Evolutionary conservation across 1,140 invertebrate genomes (phyloP).

Genomic region (Choristoneura fumiferana): DNA sequence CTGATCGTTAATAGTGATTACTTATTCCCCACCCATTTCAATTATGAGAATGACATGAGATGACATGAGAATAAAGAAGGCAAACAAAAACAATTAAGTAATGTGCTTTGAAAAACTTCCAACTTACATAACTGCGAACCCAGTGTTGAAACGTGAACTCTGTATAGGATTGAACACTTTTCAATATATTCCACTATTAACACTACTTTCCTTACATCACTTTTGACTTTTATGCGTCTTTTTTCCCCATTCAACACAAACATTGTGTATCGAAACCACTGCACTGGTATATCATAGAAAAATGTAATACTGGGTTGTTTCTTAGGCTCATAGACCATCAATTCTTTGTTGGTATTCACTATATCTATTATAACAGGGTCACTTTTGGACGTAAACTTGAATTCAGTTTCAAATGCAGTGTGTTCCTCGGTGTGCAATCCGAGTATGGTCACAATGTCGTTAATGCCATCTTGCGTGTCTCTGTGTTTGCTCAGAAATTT

Average conservation of each 20-base stretch:
- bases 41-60: no score
- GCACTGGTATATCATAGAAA: slow-evolving; percentile 26
- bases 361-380: not conserved
- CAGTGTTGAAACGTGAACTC: not conserved
- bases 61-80: no score
- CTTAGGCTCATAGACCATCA: slow-evolving; percentile 36
- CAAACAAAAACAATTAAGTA: no score
- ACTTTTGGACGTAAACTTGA: slow-evolving; percentile 22
- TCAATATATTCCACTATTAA: slow-evolving; percentile 20
- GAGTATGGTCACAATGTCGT: slow-evolving; percentile 60
- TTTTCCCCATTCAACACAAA: slow-evolving; percentile 41
- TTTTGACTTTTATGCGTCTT: slow-evolving; percentile 40
- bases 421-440: slow-evolving; percentile 56
- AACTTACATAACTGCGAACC: not conserved
- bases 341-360: slow-evolving; percentile 26
- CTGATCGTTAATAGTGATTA: no score
- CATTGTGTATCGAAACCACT: slow-evolving; percentile 42
- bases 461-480: slow-evolving; percentile 45
- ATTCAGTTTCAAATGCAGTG: slow-evolving; percentile 25
- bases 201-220: slow-evolving; percentile 41
- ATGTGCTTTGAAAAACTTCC: no score
- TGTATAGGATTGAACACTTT: not conserved
- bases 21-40: no score
- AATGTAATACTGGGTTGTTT: slow-evolving; percentile 41
- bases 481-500: slow-evolving; percentile 54